These are phyloP conservation scores for Mystacornis crossleyi DNA, from an alignment of 2,113 vertebrate species.

Conservation along the genomic window DNA sequence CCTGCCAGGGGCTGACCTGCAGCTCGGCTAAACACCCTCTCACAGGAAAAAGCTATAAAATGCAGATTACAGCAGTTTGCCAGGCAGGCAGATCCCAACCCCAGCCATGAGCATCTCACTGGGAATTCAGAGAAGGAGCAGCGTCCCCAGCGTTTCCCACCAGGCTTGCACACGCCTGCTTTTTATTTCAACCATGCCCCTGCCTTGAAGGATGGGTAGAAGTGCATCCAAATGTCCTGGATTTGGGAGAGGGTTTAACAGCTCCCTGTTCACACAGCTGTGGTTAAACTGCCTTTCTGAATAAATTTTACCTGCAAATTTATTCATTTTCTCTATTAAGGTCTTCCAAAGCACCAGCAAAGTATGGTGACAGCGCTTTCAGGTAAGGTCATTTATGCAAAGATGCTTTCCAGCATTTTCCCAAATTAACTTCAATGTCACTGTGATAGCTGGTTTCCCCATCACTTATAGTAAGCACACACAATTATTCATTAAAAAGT, in stretches of 20 bases:
- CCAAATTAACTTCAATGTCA: not conserved
- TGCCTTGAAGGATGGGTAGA: not conserved
- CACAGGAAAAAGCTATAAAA: not conserved
- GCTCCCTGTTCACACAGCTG: not conserved
- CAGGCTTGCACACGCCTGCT: not conserved
- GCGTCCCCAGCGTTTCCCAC: not conserved
- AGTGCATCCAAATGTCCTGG: not conserved
- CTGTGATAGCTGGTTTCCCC: not conserved
- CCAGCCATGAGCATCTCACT: accelerated
- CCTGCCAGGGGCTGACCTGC: not conserved
- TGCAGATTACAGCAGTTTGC: not conserved
- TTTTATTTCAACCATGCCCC: not conserved
- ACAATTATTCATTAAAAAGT: not conserved
- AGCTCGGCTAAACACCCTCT: not conserved
- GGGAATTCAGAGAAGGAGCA: not conserved
- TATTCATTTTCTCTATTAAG: not conserved
- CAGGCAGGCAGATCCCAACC: not conserved
- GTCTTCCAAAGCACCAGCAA: not conserved
- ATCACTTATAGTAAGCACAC: not conserved
- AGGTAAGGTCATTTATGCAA: not conserved
- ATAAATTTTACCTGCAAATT: not conserved
- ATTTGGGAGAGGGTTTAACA: not conserved
- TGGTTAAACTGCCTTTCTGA: not conserved
- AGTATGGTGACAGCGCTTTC: not conserved
- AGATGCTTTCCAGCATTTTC: not conserved